Percentiles rank a stretch among this genome's conserved stretches.
phyloP scores from a whole-genome alignment of 2,113 vertebrate species.

The Spheniscus mendiculus region DNA sequence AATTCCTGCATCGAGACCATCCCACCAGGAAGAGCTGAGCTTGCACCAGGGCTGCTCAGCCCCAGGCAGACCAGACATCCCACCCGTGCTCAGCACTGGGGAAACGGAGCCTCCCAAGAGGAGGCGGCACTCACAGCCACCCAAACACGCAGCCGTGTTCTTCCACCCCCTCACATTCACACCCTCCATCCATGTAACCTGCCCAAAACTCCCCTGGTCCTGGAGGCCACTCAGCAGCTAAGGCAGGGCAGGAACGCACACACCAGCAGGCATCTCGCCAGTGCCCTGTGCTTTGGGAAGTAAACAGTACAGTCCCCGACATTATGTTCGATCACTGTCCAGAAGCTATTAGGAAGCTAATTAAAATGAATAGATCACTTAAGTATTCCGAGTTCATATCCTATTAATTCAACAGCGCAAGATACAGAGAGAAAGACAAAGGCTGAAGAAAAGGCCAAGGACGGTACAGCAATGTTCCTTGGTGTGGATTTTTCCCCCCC shows the following conservation, averaged over 20 bases:
- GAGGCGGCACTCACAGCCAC: not conserved
- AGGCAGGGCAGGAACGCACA: not conserved
- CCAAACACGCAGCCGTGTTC: not conserved
- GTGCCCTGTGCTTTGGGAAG: not conserved
- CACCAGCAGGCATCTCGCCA: not conserved
- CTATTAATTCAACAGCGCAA: slow-evolving; percentile 38
- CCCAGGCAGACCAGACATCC: not conserved
- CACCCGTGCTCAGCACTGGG: not conserved
- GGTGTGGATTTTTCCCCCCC: not conserved
- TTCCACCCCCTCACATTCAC: not conserved
- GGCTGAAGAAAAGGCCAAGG: slow-evolving; percentile 61
- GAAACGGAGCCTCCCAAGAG: not conserved
- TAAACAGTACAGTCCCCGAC: not conserved
- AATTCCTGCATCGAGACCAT: not conserved
- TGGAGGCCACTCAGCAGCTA: not conserved
- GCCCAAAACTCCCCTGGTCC: not conserved
- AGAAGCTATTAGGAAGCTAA: slow-evolving; percentile 62
- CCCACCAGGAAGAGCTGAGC: rapidly evolving
- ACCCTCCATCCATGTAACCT: rapidly evolving
- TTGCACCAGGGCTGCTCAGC: not conserved
- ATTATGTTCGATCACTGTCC: slow-evolving; percentile 13
- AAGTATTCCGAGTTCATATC: slow-evolving; percentile 57
- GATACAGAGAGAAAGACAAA: slow-evolving; percentile 35
- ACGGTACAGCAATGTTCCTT: not conserved
- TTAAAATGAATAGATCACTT: slow-evolving; percentile 61